A percentile compares a stretch with the other conserved stretches of the same genome.
Conservation (phyloP, 2,113 vertebrate genomes). For the Equus przewalskii region DNA sequence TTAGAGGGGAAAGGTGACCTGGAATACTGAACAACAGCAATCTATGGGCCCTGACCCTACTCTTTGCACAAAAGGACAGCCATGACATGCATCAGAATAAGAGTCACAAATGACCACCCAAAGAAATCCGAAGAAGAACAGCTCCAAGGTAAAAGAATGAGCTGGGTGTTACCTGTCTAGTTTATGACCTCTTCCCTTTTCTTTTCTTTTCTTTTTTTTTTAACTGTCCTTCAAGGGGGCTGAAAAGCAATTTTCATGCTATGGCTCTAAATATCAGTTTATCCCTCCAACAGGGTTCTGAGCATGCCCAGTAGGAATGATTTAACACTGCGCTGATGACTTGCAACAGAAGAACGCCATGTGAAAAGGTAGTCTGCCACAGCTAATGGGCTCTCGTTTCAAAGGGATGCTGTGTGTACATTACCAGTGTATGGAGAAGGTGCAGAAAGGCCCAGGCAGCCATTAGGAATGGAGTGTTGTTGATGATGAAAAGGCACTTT, state of each 20-base stretch:
- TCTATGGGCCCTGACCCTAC: background rate
- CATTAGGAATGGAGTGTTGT: constrained; percentile 92
- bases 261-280: constrained; percentile 87
- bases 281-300: constrained; percentile 80
- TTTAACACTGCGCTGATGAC: constrained; percentile 88
- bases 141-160: constrained; percentile 69
- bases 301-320: constrained; percentile 89
- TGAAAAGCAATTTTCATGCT: constrained; percentile 86
- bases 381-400: constrained; percentile 91
- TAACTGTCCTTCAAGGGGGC: constrained; percentile 77
- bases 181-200: constrained; percentile 78
- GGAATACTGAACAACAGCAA: background rate
- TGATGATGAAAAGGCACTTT: constrained; percentile 93
- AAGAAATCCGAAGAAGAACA: constrained; percentile 35
- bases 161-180: constrained; percentile 61
- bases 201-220: constrained; percentile 35
- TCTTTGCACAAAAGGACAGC: background rate
- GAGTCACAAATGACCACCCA: background rate
- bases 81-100: background rate
- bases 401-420: constrained; percentile 90
- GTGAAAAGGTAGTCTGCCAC: constrained; percentile 90
- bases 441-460: constrained; percentile 90
- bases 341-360: constrained; percentile 88
- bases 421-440: constrained; percentile 89
- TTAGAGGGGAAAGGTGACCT: background rate